phyloP scores from a whole-genome alignment of 2,888 invertebrate genomes.

The Mallateleia sp. region DNA sequence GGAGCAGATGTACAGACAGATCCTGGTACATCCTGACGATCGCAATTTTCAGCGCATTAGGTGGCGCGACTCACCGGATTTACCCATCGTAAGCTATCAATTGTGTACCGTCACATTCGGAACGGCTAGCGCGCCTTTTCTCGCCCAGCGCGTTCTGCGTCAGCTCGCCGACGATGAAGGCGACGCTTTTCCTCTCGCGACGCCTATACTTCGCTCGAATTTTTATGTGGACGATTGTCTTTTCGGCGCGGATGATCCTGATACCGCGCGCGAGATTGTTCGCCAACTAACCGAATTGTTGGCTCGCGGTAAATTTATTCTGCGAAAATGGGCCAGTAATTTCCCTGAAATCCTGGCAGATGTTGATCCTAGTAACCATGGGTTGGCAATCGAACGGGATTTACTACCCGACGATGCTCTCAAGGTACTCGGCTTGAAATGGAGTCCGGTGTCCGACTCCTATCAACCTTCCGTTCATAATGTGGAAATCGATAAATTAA shows the following conservation, averaged over 20 bases:
- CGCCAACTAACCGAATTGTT: background rate
- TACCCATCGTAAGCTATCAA: no score
- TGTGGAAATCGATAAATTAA: no score
- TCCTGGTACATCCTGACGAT: no score
- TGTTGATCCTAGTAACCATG: background rate
- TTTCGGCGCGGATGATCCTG: background rate
- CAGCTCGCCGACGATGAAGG: slow-evolving; percentile 6
- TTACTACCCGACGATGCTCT: background rate
- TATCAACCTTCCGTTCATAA: background rate
- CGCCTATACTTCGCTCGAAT: background rate
- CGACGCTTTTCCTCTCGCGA: background rate
- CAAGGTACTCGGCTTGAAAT: background rate
- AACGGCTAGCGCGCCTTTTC: no score
- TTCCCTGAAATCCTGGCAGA: background rate
- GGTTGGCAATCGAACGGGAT: background rate
- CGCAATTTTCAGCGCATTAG: no score
- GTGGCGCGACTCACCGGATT: no score
- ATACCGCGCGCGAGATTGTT: no score
- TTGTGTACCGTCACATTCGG: no score
- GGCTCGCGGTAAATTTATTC: background rate
- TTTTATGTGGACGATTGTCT: slow-evolving; percentile 16
- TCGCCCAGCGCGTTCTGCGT: no score
- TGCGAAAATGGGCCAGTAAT: slow-evolving; percentile 11
- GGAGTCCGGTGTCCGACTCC: background rate
- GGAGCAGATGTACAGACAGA: no score